These are phyloP conservation scores for Tupiocoris notatus DNA, from an alignment of 2,888 invertebrate genomes.

Conservation along the genomic window DNA sequence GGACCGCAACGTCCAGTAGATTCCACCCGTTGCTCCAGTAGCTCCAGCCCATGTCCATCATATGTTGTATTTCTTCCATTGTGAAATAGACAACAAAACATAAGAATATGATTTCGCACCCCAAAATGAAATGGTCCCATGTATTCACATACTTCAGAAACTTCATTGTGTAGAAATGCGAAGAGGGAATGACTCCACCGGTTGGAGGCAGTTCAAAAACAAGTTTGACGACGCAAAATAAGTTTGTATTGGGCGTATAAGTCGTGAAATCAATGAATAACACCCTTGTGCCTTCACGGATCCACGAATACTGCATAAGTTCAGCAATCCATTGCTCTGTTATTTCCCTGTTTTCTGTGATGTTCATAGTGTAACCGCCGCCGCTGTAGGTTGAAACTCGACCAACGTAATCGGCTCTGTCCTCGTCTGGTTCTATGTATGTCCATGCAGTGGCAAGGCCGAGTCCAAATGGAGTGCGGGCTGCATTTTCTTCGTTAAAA, in stretches of 20 bases:
- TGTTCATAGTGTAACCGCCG: constrained; percentile 61
- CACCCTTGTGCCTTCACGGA: constrained; percentile 66
- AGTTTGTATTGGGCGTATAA: constrained; percentile 71
- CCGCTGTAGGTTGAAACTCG: constrained; percentile 58
- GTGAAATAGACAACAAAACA: constrained; percentile 30
- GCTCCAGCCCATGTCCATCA: constrained; percentile 1
- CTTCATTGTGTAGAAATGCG: constrained; percentile 38
- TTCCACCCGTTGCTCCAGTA: constrained; percentile 24
- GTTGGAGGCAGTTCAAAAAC: constrained; percentile 36
- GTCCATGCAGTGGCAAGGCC: constrained; percentile 13
- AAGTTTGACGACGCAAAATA: constrained; percentile 60
- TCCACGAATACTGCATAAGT: constrained; percentile 63
- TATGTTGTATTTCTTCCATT: constrained; percentile 25
- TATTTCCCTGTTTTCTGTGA: constrained; percentile 55
- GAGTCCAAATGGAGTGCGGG: constrained; percentile 53
- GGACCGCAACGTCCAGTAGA: constrained; percentile 10
- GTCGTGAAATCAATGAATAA: constrained; percentile 70
- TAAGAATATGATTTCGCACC: constrained; percentile 34
- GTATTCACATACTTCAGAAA: constrained; percentile 37
- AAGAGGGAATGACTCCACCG: constrained; percentile 30
- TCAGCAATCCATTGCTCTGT: constrained; percentile 56
- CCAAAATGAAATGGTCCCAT: constrained; percentile 31
- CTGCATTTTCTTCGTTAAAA: constrained; percentile 59
- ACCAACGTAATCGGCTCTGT: constrained; percentile 60
- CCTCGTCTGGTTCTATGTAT: constrained; percentile 7